Evolutionary conservation across 1,140 invertebrate species (phyloP), one percentile per base, ranked within the genome.

Genomic region (Polypedilum vanderplanki): DNA sequence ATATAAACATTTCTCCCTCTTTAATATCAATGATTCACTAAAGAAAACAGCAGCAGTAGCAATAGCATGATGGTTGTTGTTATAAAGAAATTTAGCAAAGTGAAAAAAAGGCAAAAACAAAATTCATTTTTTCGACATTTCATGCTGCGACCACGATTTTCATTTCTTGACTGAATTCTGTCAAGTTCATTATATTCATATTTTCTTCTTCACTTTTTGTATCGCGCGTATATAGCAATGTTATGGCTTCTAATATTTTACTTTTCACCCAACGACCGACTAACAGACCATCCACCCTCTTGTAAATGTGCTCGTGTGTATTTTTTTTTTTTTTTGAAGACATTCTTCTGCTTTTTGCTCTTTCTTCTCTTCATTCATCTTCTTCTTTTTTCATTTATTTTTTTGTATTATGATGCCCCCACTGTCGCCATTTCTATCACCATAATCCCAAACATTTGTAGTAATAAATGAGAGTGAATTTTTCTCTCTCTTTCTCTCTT

Each of bases 61-160:
- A 33, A 5, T 33, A 33, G 24, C 24, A 33, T 33, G 24, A 33
- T 33, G 24, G 1, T 33, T 33, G 24, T 33, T 33, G 24, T 33
- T 33, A 33, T 33, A 5, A 33, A 33, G 24, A 33, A 33, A 33
- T 33, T 33, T 1, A 57, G 46, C 15, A n/a, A n/a, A n/a, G 46
- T n/a, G 46, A 57, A 57, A n/a, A n/a, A 57, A n/a, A n/a, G 46
- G 46, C 12, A n/a, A 57, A n/a, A n/a, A 57, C n/a, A n/a, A n/a
- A 57, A 57, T 15, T 33, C 12, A 57, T 15, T 57, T 57, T 46
- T 46, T 46, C 41, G 9, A 12, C 46, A 15, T 57, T n/a, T 57
- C 46, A 57, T 57, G 46, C 46, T 57, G 46, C 46, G 46, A 57
- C 46, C 46, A 57, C 46, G 46, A 57, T 57, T 57, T 57, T 57